A percentile compares a stretch with the other conserved stretches of the same genome.
phyloP scores from a whole-genome alignment of 2,797 vertebrate genomes.

The Dryobates pubescens region DNA sequence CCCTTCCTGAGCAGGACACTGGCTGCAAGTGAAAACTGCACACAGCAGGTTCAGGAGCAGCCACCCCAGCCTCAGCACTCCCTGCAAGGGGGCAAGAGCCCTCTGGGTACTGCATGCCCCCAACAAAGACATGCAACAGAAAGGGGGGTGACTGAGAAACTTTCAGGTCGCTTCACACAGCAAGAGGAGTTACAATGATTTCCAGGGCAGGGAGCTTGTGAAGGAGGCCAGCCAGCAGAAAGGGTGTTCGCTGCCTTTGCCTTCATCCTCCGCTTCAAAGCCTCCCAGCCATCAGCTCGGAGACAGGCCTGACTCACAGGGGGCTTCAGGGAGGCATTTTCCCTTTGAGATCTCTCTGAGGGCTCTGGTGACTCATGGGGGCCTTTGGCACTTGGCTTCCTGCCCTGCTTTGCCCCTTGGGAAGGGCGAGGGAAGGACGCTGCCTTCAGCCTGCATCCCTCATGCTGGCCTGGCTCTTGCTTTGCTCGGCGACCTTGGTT shows the following conservation, averaged over 20 bases:
- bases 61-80: neutral
- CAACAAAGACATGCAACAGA: neutral
- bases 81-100: neutral
- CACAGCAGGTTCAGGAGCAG: neutral
- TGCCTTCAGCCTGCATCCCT: neutral
- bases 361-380: neutral
- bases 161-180: neutral
- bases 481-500: rapidly evolving
- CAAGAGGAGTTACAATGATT: neutral
- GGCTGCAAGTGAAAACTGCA: neutral
- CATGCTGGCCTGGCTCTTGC: rapidly evolving
- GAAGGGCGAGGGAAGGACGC: neutral
- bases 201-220: neutral
- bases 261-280: neutral
- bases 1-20: neutral
- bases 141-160: neutral
- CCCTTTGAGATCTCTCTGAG: rapidly evolving
- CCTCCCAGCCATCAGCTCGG: neutral
- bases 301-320: neutral
- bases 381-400: neutral
- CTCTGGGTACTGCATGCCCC: rapidly evolving
- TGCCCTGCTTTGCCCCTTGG: neutral
- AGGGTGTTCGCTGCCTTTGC: neutral
- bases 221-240: neutral
- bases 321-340: neutral